Evolutionary conservation across 2,888 invertebrate genomes (phyloP).

Genomic region (Drosophila tripunctata): DNA sequence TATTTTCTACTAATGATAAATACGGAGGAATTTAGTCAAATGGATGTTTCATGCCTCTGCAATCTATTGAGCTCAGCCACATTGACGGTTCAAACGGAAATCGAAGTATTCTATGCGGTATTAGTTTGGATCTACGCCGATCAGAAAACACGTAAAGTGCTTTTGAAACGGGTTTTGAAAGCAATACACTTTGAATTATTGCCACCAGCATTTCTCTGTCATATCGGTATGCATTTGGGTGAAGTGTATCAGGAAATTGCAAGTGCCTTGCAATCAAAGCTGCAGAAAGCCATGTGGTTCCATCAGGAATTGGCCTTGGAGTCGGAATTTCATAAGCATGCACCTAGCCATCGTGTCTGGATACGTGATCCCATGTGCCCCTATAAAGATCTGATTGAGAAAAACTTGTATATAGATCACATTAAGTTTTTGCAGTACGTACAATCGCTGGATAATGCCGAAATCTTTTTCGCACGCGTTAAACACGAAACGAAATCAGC

Average conservation of each 20-base stretch:
- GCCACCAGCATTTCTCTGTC: not conserved
- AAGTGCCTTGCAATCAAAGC: not conserved
- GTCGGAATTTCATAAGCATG: not conserved
- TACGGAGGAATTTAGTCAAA: not conserved
- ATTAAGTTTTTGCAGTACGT: not conserved
- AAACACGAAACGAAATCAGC: not conserved
- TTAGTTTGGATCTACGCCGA: not conserved
- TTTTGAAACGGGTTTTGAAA: not conserved
- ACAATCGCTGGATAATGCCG: not conserved
- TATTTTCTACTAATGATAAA: constrained; percentile 1
- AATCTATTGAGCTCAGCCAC: not conserved
- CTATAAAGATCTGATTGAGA: not conserved
- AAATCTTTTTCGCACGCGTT: not conserved
- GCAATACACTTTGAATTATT: not conserved
- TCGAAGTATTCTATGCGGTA: constrained; percentile 5
- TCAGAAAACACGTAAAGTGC: not conserved
- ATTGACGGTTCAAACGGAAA: not conserved
- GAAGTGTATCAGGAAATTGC: not conserved
- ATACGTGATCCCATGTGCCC: not conserved
- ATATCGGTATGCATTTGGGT: not conserved
- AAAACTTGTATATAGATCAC: not conserved
- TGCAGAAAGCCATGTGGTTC: not conserved
- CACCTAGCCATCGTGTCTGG: not conserved
- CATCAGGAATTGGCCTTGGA: not conserved
- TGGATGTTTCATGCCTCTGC: not conserved